phyloP scores from a whole-genome alignment of 2,888 invertebrate genomes.

The Antheraea assamensis region DNA sequence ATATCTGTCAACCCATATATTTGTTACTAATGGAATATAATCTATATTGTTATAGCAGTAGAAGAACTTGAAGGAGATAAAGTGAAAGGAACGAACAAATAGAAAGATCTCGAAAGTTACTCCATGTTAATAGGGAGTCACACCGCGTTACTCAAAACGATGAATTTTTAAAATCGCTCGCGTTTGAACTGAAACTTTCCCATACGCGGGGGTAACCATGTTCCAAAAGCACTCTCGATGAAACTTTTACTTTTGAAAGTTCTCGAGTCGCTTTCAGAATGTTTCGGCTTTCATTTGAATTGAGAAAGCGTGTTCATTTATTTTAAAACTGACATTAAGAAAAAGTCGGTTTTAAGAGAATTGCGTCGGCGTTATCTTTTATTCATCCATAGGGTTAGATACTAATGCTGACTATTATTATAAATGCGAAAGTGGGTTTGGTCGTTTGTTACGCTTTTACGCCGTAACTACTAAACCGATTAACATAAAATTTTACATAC shows the following conservation, averaged over 20 bases:
- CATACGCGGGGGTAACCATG: conserved; percentile 49
- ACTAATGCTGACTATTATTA: no score
- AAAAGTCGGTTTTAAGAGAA: neutral
- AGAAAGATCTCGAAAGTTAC: conserved; percentile 44
- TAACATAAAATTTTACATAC: no score
- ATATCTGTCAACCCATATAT: no score
- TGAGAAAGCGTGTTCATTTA: conserved; percentile 7
- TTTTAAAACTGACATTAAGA: conserved; percentile 13
- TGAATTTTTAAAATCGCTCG: conserved; percentile 68
- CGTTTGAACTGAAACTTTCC: conserved; percentile 60
- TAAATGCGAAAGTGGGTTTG: no score
- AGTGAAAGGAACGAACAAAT: conserved; percentile 36
- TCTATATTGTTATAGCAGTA: conserved; percentile 25
- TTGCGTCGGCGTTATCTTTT: neutral
- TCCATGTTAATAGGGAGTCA: conserved; percentile 64
- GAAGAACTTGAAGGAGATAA: conserved; percentile 44
- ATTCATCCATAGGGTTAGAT: neutral
- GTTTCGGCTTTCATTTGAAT: conserved; percentile 15
- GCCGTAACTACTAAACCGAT: no score
- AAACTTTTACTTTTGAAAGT: conserved; percentile 22
- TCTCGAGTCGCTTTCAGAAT: conserved; percentile 16
- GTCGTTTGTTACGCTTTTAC: no score
- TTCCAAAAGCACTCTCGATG: conserved; percentile 15
- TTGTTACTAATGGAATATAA: no score
- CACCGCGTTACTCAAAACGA: conserved; percentile 62